Base-by-base conservation (phyloP, 2,888 invertebrate genomes). In the Acleris literana region DNA sequence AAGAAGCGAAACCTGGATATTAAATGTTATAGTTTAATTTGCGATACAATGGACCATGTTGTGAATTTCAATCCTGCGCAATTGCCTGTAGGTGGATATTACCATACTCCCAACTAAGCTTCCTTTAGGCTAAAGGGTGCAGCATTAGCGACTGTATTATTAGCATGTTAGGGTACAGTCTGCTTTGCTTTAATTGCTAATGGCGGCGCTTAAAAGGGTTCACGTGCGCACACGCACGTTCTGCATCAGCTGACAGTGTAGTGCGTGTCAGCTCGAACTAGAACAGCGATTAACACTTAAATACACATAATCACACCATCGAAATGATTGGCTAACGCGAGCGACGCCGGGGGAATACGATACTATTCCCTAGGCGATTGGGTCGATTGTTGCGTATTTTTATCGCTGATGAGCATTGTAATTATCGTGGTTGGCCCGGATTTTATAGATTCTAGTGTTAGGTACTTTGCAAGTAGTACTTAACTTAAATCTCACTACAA, bases 361-460 rank as follows among this genome's bases (percentile, higher is more conserved):
- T 7, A 9, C 22, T 53, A 53, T 44, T 59, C 60, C 61, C 53
- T 18, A 17, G 53, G 46, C n/a, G 44, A 44, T 61, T 61, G 46
- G 53, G 22, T 61, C n/a, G 29, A 22, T 11, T 49, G 43, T 61
- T 61, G 53, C 53, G 7, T n/a, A 29, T 49, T 60, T 29, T 53
- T 61, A 25, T 46, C 25, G 46, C 17, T n/a, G 52, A 52, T 52
- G 25, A 22, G 52, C 60, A 60, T 52, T 43, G 17, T 51, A 43
- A 60, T 53, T 53, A 61, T 25, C 16, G 22, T 20, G 3, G 20
- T 53, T n/a, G 61, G 25, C 44, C 61, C 20, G 44, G 29, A 61
- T 61, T 53, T 29, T 22, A 18, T 33, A 29, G n/a, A 29, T 44
- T 18, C 52, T 29, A 53, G 61, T 18, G 49, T 49, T 58, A n/a